phyloP scores from a whole-genome alignment of 1,140 invertebrate genomes.

The Lamellibrachia luymesi region DNA sequence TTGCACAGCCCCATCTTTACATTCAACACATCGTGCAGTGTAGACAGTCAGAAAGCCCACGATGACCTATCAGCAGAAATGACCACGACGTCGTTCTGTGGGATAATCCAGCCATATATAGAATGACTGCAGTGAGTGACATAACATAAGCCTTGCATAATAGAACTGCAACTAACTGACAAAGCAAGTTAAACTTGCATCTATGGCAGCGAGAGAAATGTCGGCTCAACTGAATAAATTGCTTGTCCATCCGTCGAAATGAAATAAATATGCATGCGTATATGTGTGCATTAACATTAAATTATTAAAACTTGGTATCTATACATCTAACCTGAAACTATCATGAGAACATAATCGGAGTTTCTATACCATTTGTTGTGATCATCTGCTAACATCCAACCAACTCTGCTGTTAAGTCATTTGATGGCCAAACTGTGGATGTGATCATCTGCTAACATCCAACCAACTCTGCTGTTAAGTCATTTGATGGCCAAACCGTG shows the following conservation, averaged over 20 bases:
- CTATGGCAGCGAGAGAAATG: neutral
- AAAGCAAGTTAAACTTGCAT: neutral
- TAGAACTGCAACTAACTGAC: neutral
- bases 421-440: neutral
- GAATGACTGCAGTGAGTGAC: neutral
- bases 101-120: neutral
- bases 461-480: neutral
- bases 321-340: neutral
- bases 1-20: neutral
- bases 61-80: neutral
- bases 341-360: neutral
- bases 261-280: neutral
- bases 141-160: neutral
- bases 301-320: neutral
- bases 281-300: neutral
- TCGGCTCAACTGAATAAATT: neutral
- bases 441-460: neutral
- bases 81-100: neutral
- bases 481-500: neutral
- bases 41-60: neutral
- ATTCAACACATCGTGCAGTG: neutral
- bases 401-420: neutral
- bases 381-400: neutral
- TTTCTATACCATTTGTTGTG: no score
- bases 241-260: neutral